Base-by-base conservation (phyloP, 2,888 invertebrate species). In the Papilio protenor region DNA sequence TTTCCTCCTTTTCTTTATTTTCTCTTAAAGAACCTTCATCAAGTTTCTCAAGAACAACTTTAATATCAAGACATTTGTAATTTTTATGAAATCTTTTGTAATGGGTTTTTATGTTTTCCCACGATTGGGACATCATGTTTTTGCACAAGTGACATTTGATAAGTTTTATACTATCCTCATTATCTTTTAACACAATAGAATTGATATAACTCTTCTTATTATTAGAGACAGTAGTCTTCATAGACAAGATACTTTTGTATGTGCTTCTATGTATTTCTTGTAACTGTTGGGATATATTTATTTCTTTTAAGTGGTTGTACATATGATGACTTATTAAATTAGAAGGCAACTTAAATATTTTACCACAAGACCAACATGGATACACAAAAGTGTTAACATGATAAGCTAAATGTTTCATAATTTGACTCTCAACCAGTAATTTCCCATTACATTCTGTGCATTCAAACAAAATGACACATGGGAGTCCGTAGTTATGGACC, bases 301-400 rank as follows among this genome's bases (percentile, higher is more conserved):
- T 80, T 47, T 82, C 78, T 45, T 82, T 76, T 21, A 70, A 78
- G 72, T 93, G 93, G 52, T 83, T 85, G 27, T 82, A 80, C 40
- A 88, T 79, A 78, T 89, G 88, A 82, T 94, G 94, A 11, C 84
- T 81, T 57, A 94, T 79, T 77, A 93, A 85, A 75, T 66, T 79
- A 49, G 82, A 72, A 18, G 89, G 83, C 69, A 88, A 84, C 61
- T 87, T 85, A 78, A 87, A 91, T 57, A 86, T 81, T 21, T 79
- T 76, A 18, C 89, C 89, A 82, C 94, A 94, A 23, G 82, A 82
- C 90, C 91, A 92, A 83, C 94, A 94, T 52, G 93, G 94, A 81
- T 86, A 94, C 40, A 89, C 84, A 78, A 76, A 77, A 76, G 59
- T 73, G 27, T 84, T 83, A 21, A 83, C 81, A 82, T 94, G 93